Base-by-base conservation (phyloP, 2,797 vertebrate species). In the Dicrostonyx torquatus region DNA sequence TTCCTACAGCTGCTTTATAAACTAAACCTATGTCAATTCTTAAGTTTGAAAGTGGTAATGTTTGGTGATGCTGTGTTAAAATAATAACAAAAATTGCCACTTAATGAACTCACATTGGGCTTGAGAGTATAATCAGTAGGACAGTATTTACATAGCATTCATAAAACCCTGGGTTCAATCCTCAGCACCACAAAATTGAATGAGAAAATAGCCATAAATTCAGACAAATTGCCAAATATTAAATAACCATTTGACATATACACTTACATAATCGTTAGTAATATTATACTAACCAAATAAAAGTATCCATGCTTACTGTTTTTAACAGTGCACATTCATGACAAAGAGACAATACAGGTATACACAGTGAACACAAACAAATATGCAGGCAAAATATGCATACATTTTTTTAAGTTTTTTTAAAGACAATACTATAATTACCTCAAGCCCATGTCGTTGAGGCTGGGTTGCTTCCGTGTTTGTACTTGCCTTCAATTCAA, bases 401-500 rank as follows among this genome's bases (percentile, higher is more conserved):
- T 55, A 20, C 50, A 22, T 60, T 14, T 64, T 34, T 43, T 50
- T 34, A 9, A 11, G 15, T 29, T 50, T 68, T 43, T 84, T 1
- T 88, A 64, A 66, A 70, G 70, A 58, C 29, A 70, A 50, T 64
- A 8, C 78, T 90, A 73, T 90, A 93, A 34, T 97, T 98, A 99
- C 99, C 98, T 98, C 98, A 85, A 98, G 84, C 55, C 92, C 6
- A 26, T 97, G 83, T 40, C 96, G 97, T 14, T 79, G 37, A 18
- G 97, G 87, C 5, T 96, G 95, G 95, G 97, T 89, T 53, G 96
- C 80, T 94, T 98, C 98, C 43, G 88, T 43, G 82, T 94, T 96
- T 0, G 95, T 50, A 84, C 17, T 98, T 68, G 98, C 98, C 98
- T 99, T 99, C 94, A 99, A 94, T 97, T 99, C 99, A 93, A 99